Percentiles rank a stretch among this genome's conserved stretches.
Evolutionary conservation across 35 echinoderm and acorn worm genomes (phyloP).

Genomic region (Heliocidaris tuberculata): DNA sequence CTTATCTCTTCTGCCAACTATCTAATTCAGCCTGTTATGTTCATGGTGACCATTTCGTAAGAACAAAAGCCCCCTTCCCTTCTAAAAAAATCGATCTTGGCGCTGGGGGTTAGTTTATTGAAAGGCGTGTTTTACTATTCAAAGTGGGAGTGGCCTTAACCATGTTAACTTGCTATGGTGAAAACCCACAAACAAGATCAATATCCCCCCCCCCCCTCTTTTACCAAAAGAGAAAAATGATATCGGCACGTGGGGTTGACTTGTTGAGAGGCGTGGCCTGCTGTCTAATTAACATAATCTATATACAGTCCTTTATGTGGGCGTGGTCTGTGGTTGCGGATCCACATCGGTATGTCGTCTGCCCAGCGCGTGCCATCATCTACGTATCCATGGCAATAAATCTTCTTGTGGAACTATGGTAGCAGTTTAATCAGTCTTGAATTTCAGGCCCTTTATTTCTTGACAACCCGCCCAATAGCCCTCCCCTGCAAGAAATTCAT

Average conservation of each 20-base stretch:
- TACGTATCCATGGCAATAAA: background rate
- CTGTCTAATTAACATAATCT: background rate
- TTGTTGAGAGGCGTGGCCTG: background rate
- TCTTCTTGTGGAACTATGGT: background rate
- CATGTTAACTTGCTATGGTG: no score
- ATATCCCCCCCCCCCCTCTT: background rate
- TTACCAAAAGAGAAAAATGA: background rate
- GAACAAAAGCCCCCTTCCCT: background rate
- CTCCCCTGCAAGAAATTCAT: no score
- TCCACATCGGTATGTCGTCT: background rate
- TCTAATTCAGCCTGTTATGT: background rate
- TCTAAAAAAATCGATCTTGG: background rate
- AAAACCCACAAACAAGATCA: background rate
- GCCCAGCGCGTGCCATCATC: slow-evolving; percentile 9
- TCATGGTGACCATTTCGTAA: background rate
- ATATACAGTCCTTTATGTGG: background rate
- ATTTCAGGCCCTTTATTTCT: background rate
- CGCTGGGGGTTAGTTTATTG: background rate
- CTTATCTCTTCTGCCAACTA: background rate
- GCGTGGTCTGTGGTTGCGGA: background rate
- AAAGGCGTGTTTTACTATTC: background rate
- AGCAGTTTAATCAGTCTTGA: background rate
- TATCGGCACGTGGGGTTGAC: background rate
- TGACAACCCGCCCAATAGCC: no score
- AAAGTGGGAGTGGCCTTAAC: background rate